These are phyloP conservation scores for Oreochromis spilurus DNA, from an alignment of 2,113 vertebrate genomes.

Conservation along the genomic window DNA sequence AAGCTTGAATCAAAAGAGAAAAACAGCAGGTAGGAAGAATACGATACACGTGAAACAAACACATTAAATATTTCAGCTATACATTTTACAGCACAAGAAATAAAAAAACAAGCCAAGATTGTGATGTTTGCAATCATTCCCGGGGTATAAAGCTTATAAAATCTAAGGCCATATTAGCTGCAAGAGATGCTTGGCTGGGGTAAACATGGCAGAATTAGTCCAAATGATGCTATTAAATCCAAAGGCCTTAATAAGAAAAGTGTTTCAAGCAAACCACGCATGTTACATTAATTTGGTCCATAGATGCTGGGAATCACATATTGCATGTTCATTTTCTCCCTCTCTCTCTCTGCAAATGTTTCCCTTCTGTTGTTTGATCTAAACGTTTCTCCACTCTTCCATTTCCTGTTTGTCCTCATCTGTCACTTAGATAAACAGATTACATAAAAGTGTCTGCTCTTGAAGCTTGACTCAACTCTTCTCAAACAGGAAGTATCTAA, in stretches of 20 bases:
- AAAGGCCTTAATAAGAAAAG: conserved; percentile 40
- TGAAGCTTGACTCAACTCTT: neutral
- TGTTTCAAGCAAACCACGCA: conserved; percentile 49
- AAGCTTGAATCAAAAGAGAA: neutral
- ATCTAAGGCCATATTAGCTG: conserved; percentile 60
- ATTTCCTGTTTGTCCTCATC: conserved; percentile 22
- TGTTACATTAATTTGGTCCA: conserved; percentile 22
- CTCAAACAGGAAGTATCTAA: neutral
- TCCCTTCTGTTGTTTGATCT: neutral
- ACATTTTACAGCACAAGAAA: conserved; percentile 41
- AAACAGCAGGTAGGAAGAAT: conserved; percentile 35
- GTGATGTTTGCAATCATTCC: conserved; percentile 40
- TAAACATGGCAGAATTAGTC: conserved; percentile 28
- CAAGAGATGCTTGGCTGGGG: conserved; percentile 40
- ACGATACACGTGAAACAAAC: conserved; percentile 17
- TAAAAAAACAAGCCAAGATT: neutral
- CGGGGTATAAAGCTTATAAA: conserved; percentile 45
- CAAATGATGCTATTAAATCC: conserved; percentile 52
- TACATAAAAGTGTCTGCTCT: neutral
- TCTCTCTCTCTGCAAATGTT: neutral
- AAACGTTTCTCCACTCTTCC: neutral
- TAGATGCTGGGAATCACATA: conserved; percentile 17
- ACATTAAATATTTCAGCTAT: conserved; percentile 9
- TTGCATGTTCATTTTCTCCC: neutral
- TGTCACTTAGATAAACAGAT: neutral